Evolutionary conservation across 2,888 invertebrate species (phyloP).

Genomic region (Allophyes oxyacanthae): DNA sequence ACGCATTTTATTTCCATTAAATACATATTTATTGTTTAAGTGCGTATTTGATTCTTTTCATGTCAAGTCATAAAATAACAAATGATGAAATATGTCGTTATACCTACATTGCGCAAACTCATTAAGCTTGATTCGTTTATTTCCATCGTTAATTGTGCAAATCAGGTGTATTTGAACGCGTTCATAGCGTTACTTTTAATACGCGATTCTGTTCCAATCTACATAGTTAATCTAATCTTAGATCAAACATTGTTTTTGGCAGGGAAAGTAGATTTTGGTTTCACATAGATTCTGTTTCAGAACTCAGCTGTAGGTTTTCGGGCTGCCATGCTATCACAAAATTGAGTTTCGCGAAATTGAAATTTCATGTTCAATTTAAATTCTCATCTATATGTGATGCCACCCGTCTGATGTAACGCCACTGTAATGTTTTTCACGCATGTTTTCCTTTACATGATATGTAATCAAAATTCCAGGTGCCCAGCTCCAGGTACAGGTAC

Average conservation of each 20-base stretch:
- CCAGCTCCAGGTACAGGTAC: no score
- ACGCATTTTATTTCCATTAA: neutral
- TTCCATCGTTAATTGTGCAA: conserved; percentile 56
- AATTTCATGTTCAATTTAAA: conserved; percentile 46
- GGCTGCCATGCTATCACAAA: conserved; percentile 15
- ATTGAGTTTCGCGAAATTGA: conserved; percentile 27
- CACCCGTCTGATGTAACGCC: conserved; percentile 2
- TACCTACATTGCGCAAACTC: conserved; percentile 21
- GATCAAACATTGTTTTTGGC: conserved; percentile 69
- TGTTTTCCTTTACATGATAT: neutral
- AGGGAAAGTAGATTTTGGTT: conserved; percentile 65
- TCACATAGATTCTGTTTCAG: conserved; percentile 56
- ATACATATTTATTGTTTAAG: conserved; percentile 3
- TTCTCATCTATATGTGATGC: conserved; percentile 22
- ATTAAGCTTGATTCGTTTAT: conserved; percentile 51
- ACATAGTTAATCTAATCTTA: conserved; percentile 67
- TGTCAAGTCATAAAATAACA: conserved; percentile 19
- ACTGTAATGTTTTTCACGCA: conserved; percentile 4
- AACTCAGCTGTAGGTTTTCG: conserved; percentile 42
- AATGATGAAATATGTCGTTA: conserved; percentile 32
- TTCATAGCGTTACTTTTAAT: conserved; percentile 48
- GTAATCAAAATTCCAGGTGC: no score
- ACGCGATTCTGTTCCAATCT: conserved; percentile 34
- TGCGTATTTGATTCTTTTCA: conserved; percentile 4
- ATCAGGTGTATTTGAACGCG: conserved; percentile 45